Percentiles rank a stretch among this genome's conserved stretches.
Evolutionary conservation across 2,113 vertebrate genomes (phyloP).

Genomic region (Syngnathus floridae): DNA sequence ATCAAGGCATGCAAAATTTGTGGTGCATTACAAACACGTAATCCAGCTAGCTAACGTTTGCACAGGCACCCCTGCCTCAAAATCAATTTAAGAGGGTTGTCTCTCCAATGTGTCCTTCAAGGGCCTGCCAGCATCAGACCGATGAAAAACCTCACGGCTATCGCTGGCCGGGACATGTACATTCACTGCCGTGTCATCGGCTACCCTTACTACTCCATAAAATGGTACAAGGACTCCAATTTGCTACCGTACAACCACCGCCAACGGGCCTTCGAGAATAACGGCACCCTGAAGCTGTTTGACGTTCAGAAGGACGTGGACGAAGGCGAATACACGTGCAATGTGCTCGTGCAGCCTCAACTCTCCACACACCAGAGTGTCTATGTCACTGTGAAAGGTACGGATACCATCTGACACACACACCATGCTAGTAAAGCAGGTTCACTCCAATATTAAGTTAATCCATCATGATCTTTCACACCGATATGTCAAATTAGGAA

Average conservation of each 20-base stretch:
- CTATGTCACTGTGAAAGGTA: slow-evolving; percentile 96
- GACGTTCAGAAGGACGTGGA: slow-evolving; percentile 94
- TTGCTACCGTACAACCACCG: slow-evolving; percentile 96
- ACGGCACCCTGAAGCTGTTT: slow-evolving; percentile 91
- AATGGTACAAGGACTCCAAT: slow-evolving; percentile 98
- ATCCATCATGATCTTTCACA: slow-evolving; percentile 3
- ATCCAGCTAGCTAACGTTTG: slow-evolving; percentile 45
- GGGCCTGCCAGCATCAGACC: slow-evolving; percentile 97
- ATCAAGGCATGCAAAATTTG: slow-evolving; percentile 48
- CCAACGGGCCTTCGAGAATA: slow-evolving; percentile 95
- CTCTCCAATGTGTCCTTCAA: slow-evolving; percentile 72
- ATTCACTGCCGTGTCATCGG: slow-evolving; percentile 98
- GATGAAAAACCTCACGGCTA: slow-evolving; percentile 99
- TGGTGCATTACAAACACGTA: slow-evolving; percentile 51
- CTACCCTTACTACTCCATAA: slow-evolving; percentile 98
- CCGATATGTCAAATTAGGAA: slow-evolving; percentile 3
- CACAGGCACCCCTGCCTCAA: slow-evolving; percentile 46
- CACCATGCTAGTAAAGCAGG: background rate
- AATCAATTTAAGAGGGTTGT: slow-evolving; percentile 71
- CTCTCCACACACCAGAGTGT: slow-evolving; percentile 95
- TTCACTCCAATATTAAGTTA: background rate
- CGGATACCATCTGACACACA: background rate
- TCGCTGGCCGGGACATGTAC: slow-evolving; percentile 93
- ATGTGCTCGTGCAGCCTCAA: slow-evolving; percentile 90
- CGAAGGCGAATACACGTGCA: slow-evolving; percentile 93